These are phyloP conservation scores for Radopholus similis DNA, from an alignment of 1,140 invertebrate species.

Conservation along the genomic window DNA sequence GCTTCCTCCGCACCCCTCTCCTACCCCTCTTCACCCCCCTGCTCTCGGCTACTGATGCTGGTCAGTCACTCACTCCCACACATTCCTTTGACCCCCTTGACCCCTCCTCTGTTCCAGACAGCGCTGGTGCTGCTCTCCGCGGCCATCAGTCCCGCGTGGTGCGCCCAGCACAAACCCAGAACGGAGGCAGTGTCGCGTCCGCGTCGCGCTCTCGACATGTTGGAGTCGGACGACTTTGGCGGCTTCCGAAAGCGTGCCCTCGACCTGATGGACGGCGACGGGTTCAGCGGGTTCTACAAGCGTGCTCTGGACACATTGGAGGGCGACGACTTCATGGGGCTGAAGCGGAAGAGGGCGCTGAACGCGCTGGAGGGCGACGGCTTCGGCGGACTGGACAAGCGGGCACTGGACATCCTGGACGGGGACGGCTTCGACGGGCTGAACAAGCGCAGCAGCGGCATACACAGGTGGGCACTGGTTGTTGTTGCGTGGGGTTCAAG, in stretches of 20 bases:
- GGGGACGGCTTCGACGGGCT: constrained; percentile 28
- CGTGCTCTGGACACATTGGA: constrained; percentile 28
- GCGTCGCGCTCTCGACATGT: constrained; percentile 22
- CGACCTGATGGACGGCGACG: constrained; percentile 31
- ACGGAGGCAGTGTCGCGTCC: too few species aligned
- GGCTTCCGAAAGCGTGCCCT: constrained; percentile 25
- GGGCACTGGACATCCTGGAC: constrained; percentile 25
- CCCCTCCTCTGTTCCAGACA: too few species aligned
- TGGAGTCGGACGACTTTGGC: constrained; percentile 27
- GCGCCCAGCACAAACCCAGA: too few species aligned
- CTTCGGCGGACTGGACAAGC: constrained; percentile 14
- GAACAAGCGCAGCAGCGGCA: not conserved
- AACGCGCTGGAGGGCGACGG: constrained; percentile 25
- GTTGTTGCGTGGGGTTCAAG: not conserved
- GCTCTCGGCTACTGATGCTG: too few species aligned
- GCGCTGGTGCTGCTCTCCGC: too few species aligned
- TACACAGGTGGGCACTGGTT: not conserved
- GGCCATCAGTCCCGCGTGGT: too few species aligned
- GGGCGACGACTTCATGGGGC: constrained; percentile 29
- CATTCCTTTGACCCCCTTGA: too few species aligned
- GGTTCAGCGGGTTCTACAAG: constrained; percentile 20
- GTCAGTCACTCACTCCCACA: too few species aligned
- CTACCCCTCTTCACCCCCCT: too few species aligned
- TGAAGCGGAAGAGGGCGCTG: constrained; percentile 27
- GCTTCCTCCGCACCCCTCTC: too few species aligned